Conservation (phyloP, 2,888 invertebrate genomes). For the Lasioglossum leucozonium region DNA sequence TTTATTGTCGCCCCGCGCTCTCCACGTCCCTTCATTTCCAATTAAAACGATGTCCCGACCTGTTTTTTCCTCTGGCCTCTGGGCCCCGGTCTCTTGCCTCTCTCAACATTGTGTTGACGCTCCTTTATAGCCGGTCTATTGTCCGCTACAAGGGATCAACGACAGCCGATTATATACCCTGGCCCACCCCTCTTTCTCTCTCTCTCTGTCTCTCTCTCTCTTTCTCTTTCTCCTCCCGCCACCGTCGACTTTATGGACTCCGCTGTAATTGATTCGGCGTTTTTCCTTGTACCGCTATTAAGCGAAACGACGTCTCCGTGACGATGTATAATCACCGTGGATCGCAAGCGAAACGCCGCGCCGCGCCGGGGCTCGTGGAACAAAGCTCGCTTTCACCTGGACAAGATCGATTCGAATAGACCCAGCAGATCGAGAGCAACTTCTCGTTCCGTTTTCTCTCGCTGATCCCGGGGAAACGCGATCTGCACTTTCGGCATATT, state of each 20-base stretch:
- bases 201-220: no score
- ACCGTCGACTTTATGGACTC: background rate
- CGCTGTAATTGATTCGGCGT: constrained; percentile 18
- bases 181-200: background rate
- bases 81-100: background rate
- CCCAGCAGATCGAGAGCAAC: background rate
- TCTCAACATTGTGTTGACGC: constrained; percentile 25
- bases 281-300: constrained; percentile 6
- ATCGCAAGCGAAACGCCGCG: background rate
- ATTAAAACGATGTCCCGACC: constrained; percentile 68
- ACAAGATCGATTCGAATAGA: background rate
- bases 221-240: no score
- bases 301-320: background rate
- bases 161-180: constrained; percentile 27
- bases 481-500: constrained; percentile 12
- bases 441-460: constrained; percentile 18
- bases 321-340: background rate
- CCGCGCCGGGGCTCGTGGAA: background rate
- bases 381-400: background rate
- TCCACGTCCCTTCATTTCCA: constrained; percentile 60
- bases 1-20: constrained; percentile 52
- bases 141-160: constrained; percentile 21
- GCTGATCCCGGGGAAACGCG: constrained; percentile 5
- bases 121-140: constrained; percentile 32
- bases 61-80: constrained; percentile 29